Conservation (phyloP, 2,797 vertebrate species). For the Liasis olivaceus region DNA sequence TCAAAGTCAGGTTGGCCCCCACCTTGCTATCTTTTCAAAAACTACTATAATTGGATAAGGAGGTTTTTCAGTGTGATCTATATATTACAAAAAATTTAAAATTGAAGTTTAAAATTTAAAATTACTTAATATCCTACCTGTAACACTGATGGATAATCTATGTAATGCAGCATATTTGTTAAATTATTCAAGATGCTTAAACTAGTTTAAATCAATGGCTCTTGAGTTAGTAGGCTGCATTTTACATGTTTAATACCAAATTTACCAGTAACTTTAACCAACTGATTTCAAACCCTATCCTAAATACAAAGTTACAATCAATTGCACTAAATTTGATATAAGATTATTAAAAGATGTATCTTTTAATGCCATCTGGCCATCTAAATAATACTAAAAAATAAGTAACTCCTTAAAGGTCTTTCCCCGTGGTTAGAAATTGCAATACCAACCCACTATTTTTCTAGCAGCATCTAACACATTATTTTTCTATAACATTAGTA, state of each 20-base stretch:
- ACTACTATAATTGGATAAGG: not conserved
- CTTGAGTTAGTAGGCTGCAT: not conserved
- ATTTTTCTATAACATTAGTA: slow-evolving; percentile 21
- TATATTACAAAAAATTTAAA: not conserved
- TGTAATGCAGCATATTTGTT: no score
- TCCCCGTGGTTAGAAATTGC: not conserved
- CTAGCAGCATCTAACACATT: not conserved
- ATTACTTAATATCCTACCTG: not conserved
- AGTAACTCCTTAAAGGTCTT: not conserved
- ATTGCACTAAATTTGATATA: not conserved
- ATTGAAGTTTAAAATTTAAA: not conserved
- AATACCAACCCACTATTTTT: slow-evolving; percentile 18
- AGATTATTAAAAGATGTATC: not conserved
- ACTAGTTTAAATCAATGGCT: not conserved
- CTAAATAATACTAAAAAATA: not conserved
- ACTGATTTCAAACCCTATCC: not conserved
- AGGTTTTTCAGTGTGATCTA: not conserved
- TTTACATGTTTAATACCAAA: not conserved
- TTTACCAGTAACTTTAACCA: not conserved
- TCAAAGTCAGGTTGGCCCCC: not conserved
- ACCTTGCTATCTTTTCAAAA: not conserved
- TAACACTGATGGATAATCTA: not conserved
- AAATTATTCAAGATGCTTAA: not conserved
- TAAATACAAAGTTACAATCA: not conserved
- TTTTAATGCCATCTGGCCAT: not conserved